These are phyloP conservation scores for Anoplius nigerrimus DNA, from an alignment of 2,888 invertebrate genomes.

Conservation along the genomic window DNA sequence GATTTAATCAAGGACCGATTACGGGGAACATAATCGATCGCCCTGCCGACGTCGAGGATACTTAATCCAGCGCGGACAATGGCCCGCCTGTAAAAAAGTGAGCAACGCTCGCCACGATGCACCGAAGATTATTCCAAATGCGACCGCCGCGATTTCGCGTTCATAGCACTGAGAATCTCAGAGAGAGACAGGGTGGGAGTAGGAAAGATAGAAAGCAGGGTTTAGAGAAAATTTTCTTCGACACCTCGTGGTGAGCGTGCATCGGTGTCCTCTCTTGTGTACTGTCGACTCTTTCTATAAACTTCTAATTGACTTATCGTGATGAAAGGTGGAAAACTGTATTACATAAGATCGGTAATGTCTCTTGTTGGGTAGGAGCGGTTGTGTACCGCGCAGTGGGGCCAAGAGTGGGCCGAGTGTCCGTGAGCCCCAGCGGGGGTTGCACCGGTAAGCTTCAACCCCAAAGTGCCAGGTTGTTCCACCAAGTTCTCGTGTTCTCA, in stretches of 20 bases:
- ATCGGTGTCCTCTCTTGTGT: no score
- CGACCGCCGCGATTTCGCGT: no score
- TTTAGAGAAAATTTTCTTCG: no score
- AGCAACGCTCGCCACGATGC: not conserved
- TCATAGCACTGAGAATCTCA: no score
- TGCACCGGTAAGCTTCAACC: conserved; percentile 74
- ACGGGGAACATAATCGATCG: no score
- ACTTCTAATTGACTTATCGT: not conserved
- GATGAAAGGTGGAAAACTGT: conserved; percentile 14
- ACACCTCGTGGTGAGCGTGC: no score
- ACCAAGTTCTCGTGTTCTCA: conserved; percentile 71
- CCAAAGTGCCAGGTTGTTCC: conserved; percentile 70
- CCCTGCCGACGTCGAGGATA: not conserved
- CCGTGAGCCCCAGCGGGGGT: conserved; percentile 73
- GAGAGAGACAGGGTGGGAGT: no score
- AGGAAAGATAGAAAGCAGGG: no score
- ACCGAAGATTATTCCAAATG: no score
- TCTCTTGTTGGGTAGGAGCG: conserved; percentile 74
- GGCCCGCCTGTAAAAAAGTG: not conserved
- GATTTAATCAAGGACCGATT: no score
- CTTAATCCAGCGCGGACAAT: not conserved
- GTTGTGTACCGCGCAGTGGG: conserved; percentile 74
- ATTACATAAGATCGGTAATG: conserved; percentile 66
- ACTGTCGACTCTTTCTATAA: no score
- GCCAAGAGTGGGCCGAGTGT: conserved; percentile 74